Conservation (phyloP, 2,113 vertebrate species). For the Junco hyemalis region DNA sequence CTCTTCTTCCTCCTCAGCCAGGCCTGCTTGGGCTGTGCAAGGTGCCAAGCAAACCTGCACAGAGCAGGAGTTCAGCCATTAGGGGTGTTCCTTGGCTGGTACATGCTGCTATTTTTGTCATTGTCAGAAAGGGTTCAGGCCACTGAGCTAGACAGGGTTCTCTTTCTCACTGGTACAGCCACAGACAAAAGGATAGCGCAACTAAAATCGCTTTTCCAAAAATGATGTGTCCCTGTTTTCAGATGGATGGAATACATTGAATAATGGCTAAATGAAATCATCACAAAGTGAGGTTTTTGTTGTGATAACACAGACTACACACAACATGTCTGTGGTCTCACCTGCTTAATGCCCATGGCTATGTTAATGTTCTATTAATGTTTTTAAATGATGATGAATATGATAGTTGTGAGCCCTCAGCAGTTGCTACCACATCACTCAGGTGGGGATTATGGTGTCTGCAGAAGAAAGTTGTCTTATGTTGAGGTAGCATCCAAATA, state of each 20-base stretch:
- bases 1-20: neutral
- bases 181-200: neutral
- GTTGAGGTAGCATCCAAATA: neutral
- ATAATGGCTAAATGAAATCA: neutral
- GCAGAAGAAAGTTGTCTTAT: accelerated
- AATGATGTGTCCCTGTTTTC: accelerated
- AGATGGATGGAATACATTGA: neutral
- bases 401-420: neutral
- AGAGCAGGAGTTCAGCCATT: neutral
- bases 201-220: neutral
- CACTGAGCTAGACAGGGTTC: neutral
- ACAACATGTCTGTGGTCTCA: neutral
- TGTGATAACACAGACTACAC: neutral
- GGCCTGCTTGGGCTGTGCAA: neutral
- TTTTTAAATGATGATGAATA: neutral
- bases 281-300: neutral
- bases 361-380: neutral
- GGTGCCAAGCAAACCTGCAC: neutral
- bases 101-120: neutral
- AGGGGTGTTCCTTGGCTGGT: neutral
- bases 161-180: neutral
- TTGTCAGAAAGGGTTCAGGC: constrained; percentile 1
- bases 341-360: accelerated
- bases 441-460: neutral
- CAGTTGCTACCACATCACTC: neutral